phyloP scores from a whole-genome alignment of 2,888 invertebrate genomes.

The Geophilus truncorum region DNA sequence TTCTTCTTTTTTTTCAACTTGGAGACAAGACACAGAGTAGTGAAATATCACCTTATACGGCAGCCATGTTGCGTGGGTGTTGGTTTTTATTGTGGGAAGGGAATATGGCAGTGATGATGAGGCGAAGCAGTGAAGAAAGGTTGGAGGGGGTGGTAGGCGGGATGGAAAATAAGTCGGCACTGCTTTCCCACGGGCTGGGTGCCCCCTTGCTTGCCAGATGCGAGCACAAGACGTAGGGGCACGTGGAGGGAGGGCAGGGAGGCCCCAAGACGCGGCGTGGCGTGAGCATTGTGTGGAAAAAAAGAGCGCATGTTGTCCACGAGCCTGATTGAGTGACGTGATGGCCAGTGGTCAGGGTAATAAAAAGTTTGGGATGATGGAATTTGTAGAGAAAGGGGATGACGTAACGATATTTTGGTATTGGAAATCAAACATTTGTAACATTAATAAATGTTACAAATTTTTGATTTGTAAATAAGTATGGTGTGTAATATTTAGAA shows the following conservation, averaged over 20 bases:
- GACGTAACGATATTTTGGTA: no score
- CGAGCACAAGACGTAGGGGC: neutral
- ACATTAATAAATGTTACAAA: no score
- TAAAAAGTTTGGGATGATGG: neutral
- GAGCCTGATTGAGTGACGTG: neutral
- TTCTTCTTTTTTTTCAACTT: neutral
- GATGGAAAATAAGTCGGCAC: neutral
- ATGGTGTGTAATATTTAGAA: no score
- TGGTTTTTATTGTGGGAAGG: neutral
- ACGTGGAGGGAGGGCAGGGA: neutral
- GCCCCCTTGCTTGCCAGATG: slow-evolving; percentile 15
- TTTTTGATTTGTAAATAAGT: no score
- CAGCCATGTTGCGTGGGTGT: neutral
- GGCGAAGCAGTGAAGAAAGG: neutral
- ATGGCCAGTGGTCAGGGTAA: neutral
- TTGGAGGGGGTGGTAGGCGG: slow-evolving; percentile 10
- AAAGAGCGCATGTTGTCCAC: neutral
- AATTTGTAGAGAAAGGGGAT: neutral
- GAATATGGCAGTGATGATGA: no score
- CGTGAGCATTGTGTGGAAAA: neutral
- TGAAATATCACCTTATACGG: neutral
- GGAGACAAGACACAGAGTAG: no score
- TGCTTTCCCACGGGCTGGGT: slow-evolving; percentile 1
- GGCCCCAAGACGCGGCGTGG: neutral
- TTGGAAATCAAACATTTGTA: no score